phyloP scores from a whole-genome alignment of 2,888 invertebrate genomes.

The Philereme transversata region DNA sequence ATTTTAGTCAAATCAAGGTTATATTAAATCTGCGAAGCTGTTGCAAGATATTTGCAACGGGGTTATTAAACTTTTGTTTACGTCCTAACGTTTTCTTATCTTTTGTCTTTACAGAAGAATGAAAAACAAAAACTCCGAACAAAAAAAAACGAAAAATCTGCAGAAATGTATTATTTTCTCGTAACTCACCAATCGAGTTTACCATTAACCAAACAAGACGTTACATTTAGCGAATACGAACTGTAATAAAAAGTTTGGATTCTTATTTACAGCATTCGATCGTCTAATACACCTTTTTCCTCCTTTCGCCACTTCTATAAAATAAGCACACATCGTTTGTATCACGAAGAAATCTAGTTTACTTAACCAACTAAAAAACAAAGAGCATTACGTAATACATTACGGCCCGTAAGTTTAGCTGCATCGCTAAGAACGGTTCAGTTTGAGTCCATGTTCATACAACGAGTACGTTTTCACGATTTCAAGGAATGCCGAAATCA shows the following conservation, averaged over 20 bases:
- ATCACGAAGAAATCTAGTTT: neutral
- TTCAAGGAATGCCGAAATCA: neutral
- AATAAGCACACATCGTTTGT: neutral
- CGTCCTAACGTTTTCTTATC: no score
- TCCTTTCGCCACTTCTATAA: neutral
- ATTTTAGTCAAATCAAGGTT: slow-evolving; percentile 4
- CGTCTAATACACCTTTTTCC: neutral
- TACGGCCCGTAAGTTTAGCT: neutral
- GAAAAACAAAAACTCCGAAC: no score
- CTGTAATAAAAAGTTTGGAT: neutral
- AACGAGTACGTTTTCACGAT: neutral
- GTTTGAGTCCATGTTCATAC: neutral
- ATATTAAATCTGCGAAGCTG: neutral
- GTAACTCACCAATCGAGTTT: no score
- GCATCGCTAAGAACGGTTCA: slow-evolving; percentile 5
- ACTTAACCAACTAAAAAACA: neutral
- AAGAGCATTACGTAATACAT: neutral
- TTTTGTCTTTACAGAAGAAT: no score
- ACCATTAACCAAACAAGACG: neutral
- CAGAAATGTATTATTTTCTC: no score
- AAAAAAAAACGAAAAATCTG: no score
- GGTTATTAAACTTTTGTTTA: no score
- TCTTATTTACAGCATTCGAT: neutral
- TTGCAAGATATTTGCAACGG: no score
- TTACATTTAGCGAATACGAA: neutral